Evolutionary conservation across 2,888 invertebrate genomes (phyloP), one percentile per base, ranked within the genome.

Genomic region (Cactoblastis cactorum): DNA sequence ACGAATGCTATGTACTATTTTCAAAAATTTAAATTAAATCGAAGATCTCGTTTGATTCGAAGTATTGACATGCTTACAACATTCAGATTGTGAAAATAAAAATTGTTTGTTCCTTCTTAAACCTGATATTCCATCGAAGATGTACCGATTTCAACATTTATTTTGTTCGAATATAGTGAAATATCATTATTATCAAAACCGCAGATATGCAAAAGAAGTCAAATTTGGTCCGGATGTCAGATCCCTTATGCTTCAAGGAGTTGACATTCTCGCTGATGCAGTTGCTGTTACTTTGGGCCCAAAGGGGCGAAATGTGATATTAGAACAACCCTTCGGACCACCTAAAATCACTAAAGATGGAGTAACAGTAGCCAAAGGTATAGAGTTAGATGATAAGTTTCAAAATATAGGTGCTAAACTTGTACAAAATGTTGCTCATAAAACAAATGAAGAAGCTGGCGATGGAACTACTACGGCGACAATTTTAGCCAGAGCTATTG

Each of bases 311-410:
- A 99, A 98, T 81, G 99, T 99, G 4, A 98, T 99, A 66, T 92
- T 99, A 64, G 99, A 99, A 85, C 99, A 99, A 83, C 94, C 96
- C 19, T 98, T 97, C 96, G 99, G 99, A 11, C 96, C 97, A 51
- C 99, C 99, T 5, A 99, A 99, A 91, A 99, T 99, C 69, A 99
- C 99, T n/a, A 99, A 99, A 89, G 99, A 99, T 82, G 99, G 99
- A 56, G 99, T 99, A 0, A 99, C 99, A 0, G 99, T 99, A 9
- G 99, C 99, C 14, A 99, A 99, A 89, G 95, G 97, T 34, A 95
- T 99, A 62, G 99, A 99, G 78, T 90, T 99, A 28, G 96, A 97
- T 84, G 98, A 99, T 83, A 99, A 97, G 87, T 98, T 97, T 86
- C 98, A 99, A 89, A 99, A 99, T 77, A 95, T 99, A 77, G 99